phyloP scores from a whole-genome alignment of 1,140 invertebrate genomes.

The Leptinotarsa texana region DNA sequence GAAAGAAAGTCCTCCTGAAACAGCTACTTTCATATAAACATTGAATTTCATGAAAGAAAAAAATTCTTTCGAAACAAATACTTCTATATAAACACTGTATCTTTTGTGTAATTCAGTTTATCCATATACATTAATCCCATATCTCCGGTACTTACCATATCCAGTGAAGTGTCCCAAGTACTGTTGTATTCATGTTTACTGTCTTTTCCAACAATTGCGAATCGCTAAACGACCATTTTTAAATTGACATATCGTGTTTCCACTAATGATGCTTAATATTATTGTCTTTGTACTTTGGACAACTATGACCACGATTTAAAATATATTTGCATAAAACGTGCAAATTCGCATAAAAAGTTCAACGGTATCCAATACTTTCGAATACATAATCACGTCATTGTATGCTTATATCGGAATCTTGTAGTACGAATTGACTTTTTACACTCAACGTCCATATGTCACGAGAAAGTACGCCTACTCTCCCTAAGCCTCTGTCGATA shows the following conservation, averaged over 20 bases:
- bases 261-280: conserved; percentile 6
- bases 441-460: background rate
- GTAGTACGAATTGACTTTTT: conserved; percentile 6
- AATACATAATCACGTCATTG: background rate
- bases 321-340: conserved; percentile 4
- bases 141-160: too few relatives aligned
- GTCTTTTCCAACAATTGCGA: background rate
- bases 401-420: conserved; percentile 8
- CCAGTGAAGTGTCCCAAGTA: too few relatives aligned
- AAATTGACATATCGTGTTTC: background rate
- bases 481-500: background rate
- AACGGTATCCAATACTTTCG: background rate
- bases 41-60: too few relatives aligned
- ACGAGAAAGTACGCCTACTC: background rate
- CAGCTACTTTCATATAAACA: too few relatives aligned
- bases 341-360: conserved; percentile 6
- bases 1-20: too few relatives aligned
- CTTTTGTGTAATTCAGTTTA: too few relatives aligned
- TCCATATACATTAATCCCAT: too few relatives aligned
- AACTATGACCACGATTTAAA: conserved; percentile 4
- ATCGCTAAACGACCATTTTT: background rate
- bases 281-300: conserved; percentile 6
- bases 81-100: too few relatives aligned
- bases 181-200: too few relatives aligned
- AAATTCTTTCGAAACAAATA: too few relatives aligned